These are phyloP conservation scores for Gambusia affinis DNA, from an alignment of 2,113 vertebrate species.

Conservation along the genomic window DNA sequence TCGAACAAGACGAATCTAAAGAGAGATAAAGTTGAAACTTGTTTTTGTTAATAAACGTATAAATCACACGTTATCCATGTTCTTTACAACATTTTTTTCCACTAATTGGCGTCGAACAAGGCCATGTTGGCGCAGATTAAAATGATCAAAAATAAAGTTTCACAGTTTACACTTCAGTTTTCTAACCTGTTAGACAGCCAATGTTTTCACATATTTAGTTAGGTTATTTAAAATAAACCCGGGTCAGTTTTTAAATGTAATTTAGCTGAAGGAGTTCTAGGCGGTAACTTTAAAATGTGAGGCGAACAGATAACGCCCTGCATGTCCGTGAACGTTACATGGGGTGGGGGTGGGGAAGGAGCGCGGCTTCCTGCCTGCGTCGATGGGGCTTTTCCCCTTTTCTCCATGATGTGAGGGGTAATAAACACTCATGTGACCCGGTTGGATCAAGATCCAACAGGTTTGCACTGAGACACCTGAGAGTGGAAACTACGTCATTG, in stretches of 20 bases:
- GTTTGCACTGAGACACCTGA: neutral
- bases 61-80: neutral
- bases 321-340: constrained; percentile 14
- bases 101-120: neutral
- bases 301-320: constrained; percentile 10
- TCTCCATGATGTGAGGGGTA: neutral
- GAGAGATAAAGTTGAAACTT: too few relatives aligned
- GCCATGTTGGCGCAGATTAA: neutral
- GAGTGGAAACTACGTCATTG: neutral
- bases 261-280: fast-evolving
- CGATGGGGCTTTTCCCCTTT: neutral
- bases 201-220: neutral
- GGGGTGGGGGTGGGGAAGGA: constrained; percentile 7
- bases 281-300: neutral
- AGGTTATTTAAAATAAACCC: neutral
- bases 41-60: neutral
- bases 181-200: neutral
- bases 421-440: neutral
- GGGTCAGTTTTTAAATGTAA: neutral
- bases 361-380: neutral
- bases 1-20: neutral
- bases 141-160: neutral
- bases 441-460: neutral
- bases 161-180: neutral
- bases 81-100: neutral